Conservation (phyloP, 2,888 invertebrate species). For the Dolomedes plantarius region DNA sequence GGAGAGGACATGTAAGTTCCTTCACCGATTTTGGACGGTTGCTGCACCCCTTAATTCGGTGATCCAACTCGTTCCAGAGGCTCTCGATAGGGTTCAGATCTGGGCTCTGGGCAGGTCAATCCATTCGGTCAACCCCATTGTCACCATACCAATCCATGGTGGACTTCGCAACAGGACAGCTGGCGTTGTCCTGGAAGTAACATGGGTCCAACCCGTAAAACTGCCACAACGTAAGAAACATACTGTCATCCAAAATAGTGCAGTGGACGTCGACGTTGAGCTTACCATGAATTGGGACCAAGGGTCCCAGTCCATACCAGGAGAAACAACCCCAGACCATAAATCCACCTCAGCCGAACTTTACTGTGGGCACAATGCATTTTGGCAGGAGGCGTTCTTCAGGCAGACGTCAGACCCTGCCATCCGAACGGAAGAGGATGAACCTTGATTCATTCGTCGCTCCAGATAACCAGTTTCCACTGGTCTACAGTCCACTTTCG, state of each 20-base stretch:
- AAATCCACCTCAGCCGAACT: too few species aligned
- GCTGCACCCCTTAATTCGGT: background rate
- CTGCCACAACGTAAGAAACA: background rate
- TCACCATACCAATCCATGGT: background rate
- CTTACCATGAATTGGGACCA: background rate
- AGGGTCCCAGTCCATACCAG: background rate
- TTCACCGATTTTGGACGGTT: background rate
- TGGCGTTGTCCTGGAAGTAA: background rate
- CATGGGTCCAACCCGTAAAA: conserved; percentile 6
- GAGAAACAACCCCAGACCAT: background rate
- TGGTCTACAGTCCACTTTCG: too few species aligned
- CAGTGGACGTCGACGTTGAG: conserved; percentile 4
- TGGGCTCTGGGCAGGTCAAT: conserved; percentile 1
- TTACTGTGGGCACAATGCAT: too few species aligned
- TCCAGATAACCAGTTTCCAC: too few species aligned
- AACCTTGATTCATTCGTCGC: too few species aligned
- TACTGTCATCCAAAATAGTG: background rate
- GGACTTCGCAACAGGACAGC: background rate
- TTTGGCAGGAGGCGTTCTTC: too few species aligned
- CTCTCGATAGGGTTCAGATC: background rate
- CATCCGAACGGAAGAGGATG: too few species aligned
- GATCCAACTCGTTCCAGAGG: background rate
- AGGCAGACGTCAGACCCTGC: too few species aligned
- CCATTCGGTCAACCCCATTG: conserved; percentile 6
- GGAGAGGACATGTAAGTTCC: too few species aligned